Base-by-base conservation (phyloP, 2,113 vertebrate genomes). In the Condylura cristata region DNA sequence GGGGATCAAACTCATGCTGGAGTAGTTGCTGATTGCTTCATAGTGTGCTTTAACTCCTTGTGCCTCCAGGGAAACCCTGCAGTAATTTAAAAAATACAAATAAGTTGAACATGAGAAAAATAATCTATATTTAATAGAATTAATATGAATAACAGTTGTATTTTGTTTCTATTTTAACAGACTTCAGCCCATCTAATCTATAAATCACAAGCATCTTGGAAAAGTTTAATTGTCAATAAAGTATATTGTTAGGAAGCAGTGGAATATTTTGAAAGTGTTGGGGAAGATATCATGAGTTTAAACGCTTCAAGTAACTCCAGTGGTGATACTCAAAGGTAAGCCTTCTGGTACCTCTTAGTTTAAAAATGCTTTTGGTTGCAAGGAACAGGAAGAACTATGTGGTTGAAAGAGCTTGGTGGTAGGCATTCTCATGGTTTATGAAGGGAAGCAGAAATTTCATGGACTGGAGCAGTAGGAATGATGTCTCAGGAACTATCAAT, bases 241-340 rank as follows among this genome's bases (percentile, higher is more conserved):
- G 66, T 90, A 22, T 79, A 93, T 60, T 18, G 6, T 70, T 91
- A 93, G 90, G 71, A 46, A 89, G 68, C 48, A 89, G 72, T 60
- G 56, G 28, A 7, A 12, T 87, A 41, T 84, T 93, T 94, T 78
- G 65, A 71, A 96, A 95, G 86, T 89, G 9, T 74, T 96, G 86
- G 6, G 53, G 87, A 97, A 83, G 71, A 91, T 81, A 90, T 24
- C 91, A 97, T 97, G 96, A 97, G 63, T 96, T 78, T 94, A 53
- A 96, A 53, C 26, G 14, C 53, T 90, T 87, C 95, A 60, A 94
- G 81, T 91, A 92, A 75, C 92, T 30, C 74, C 11, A 48, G 66
- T 72, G 87, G 80, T 84, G 96, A 97, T 44, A 78, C 10, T 32
- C 96, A 97, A 94, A 97, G 97, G 97, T 97, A 97, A 97, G 89